Conservation (phyloP, 2,888 invertebrate species). For the Andrena hattorfiana region DNA sequence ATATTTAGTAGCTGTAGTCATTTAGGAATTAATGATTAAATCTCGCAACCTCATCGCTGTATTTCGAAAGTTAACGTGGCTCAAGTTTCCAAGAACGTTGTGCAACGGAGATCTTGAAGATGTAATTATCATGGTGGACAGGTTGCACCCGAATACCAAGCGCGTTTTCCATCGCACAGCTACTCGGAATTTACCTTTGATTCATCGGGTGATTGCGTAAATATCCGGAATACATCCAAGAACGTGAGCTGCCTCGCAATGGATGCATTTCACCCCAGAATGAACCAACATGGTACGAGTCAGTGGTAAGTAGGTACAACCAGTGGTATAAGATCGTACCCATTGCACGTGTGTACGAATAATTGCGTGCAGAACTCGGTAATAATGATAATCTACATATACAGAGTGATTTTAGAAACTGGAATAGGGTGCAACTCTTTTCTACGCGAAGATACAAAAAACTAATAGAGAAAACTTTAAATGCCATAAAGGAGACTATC, state of each 20-base stretch:
- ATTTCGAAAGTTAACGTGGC: neutral
- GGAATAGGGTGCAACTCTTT: too few relatives aligned
- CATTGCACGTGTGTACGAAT: neutral
- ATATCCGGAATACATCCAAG: constrained; percentile 59
- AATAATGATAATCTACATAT: too few relatives aligned
- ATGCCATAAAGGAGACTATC: too few relatives aligned
- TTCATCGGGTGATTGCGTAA: constrained; percentile 71
- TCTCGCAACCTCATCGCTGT: neutral
- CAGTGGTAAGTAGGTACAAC: neutral
- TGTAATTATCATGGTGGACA: neutral
- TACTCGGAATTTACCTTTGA: constrained; percentile 69
- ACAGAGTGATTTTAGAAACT: too few relatives aligned
- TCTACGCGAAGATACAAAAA: too few relatives aligned
- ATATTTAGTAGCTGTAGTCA: neutral
- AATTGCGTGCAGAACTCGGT: neutral
- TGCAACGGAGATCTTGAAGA: constrained; percentile 1
- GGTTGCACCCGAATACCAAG: constrained; percentile 39
- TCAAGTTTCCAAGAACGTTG: constrained; percentile 19
- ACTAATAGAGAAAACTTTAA: too few relatives aligned
- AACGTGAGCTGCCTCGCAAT: constrained; percentile 56
- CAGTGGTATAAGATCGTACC: neutral
- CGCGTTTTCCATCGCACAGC: constrained; percentile 28
- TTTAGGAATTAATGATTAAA: too few relatives aligned
- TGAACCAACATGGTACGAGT: constrained; percentile 37
- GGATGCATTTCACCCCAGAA: constrained; percentile 45